A percentile compares a stretch with the other conserved stretches of the same genome.
These are phyloP conservation scores for Myiopsitta monachus DNA, from an alignment of 2,113 vertebrate genomes.

Conservation along the genomic window DNA sequence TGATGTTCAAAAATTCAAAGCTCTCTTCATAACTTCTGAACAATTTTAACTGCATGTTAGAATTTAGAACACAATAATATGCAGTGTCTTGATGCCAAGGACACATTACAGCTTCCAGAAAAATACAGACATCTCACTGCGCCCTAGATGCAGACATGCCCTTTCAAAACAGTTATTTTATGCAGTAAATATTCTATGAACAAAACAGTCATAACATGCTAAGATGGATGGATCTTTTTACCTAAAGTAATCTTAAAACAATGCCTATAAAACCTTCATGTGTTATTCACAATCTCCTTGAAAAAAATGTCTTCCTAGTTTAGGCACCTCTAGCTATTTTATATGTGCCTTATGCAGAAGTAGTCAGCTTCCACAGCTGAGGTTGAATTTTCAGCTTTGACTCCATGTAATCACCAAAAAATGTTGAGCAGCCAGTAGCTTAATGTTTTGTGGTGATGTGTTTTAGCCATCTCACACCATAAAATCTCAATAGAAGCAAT, in stretches of 20 bases:
- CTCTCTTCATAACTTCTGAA: neutral
- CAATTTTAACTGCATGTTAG: neutral
- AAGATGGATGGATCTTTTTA: neutral
- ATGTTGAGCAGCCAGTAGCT: neutral
- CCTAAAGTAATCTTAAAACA: neutral
- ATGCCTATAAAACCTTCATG: neutral
- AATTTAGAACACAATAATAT: neutral
- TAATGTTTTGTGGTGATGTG: neutral
- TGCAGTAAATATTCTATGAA: neutral
- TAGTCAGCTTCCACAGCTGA: neutral
- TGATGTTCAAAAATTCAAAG: neutral
- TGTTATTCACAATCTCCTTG: neutral
- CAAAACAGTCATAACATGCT: fast-evolving
- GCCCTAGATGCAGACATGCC: neutral
- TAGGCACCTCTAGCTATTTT: neutral
- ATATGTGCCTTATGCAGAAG: neutral
- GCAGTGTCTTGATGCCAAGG: neutral
- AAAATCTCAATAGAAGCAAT: neutral
- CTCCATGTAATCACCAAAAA: neutral
- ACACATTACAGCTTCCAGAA: neutral
- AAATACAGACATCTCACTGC: neutral
- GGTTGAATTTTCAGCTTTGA: neutral
- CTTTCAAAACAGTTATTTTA: neutral
- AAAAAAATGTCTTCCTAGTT: neutral
- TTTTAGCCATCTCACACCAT: neutral